These are phyloP conservation scores for Dicrostonyx torquatus DNA, from an alignment of 2,797 vertebrate genomes.

Conservation along the genomic window DNA sequence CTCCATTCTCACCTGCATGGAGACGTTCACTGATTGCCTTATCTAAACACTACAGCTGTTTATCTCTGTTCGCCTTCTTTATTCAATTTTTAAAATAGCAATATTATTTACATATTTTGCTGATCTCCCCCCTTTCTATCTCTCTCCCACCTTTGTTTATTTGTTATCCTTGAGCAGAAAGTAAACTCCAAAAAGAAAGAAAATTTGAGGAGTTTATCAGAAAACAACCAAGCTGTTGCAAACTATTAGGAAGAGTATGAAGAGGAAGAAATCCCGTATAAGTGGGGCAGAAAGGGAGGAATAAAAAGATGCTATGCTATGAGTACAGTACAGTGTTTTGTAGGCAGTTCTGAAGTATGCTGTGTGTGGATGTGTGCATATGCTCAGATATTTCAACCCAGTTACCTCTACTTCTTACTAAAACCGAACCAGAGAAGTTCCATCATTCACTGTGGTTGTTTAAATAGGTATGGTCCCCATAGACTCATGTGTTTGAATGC, in stretches of 20 bases:
- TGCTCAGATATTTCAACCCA: neutral
- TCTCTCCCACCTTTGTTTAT: neutral
- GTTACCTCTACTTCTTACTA: neutral
- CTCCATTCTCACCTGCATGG: neutral
- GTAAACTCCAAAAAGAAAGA: neutral
- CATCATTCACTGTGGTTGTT: neutral
- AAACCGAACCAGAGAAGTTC: slow-evolving; percentile 7
- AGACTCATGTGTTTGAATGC: neutral
- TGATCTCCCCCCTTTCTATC: no score
- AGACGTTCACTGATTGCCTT: neutral
- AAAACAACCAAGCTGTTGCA: neutral
- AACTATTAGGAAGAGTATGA: neutral
- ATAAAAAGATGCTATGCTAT: neutral
- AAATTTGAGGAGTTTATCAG: neutral
- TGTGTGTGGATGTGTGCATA: neutral
- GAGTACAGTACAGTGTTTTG: neutral
- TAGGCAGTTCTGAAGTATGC: slow-evolving; percentile 18
- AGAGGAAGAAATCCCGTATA: neutral
- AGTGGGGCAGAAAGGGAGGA: neutral
- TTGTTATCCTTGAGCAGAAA: neutral
- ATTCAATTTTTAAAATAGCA: neutral
- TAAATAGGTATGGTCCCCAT: neutral
- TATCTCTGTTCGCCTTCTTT: neutral
- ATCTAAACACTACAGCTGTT: neutral
- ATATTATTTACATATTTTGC: neutral